phyloP scores from a whole-genome alignment of 2,888 invertebrate genomes.

The Caenorhabditis sp. region DNA sequence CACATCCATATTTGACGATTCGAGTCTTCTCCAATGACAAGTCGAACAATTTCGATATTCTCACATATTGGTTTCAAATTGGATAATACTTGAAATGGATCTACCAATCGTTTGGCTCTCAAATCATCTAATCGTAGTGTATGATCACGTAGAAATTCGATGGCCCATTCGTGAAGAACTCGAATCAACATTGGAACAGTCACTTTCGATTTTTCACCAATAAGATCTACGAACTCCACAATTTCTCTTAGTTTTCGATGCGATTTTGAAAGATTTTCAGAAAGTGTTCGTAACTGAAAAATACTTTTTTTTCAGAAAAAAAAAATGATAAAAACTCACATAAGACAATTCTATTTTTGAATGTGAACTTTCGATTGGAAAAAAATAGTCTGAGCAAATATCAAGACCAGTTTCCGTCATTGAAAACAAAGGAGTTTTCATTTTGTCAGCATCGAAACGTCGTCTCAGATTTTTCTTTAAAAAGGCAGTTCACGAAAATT shows the following conservation, averaged over 20 bases:
- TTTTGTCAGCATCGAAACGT: constrained; percentile 24
- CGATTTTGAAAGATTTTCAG: constrained; percentile 19
- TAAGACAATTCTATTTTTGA: constrained; percentile 26
- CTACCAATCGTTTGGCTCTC: constrained; percentile 15
- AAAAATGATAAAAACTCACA: constrained; percentile 11
- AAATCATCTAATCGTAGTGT: constrained; percentile 17
- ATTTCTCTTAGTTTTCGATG: constrained; percentile 22
- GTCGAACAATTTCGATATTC: constrained; percentile 28
- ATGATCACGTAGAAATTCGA: constrained; percentile 33
- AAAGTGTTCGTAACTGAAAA: constrained; percentile 25
- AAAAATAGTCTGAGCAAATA: constrained; percentile 26
- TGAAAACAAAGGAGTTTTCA: constrained; percentile 19
- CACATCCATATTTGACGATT: constrained; percentile 27
- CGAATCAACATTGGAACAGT: constrained; percentile 27
- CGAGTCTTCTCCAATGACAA: constrained; percentile 24
- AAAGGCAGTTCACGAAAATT: not conserved
- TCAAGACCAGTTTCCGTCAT: constrained; percentile 18
- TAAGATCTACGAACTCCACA: constrained; percentile 24
- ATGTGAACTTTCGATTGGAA: constrained; percentile 18
- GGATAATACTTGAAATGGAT: constrained; percentile 25
- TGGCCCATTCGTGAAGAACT: constrained; percentile 7
- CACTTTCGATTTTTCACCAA: constrained; percentile 20
- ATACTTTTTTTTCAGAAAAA: too few relatives aligned
- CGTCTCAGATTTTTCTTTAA: constrained; percentile 27
- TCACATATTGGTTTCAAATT: constrained; percentile 9